A percentile compares a stretch with the other conserved stretches of the same genome.
phyloP scores from a whole-genome alignment of 2,113 vertebrate genomes.

The Piaya cayana region DNA sequence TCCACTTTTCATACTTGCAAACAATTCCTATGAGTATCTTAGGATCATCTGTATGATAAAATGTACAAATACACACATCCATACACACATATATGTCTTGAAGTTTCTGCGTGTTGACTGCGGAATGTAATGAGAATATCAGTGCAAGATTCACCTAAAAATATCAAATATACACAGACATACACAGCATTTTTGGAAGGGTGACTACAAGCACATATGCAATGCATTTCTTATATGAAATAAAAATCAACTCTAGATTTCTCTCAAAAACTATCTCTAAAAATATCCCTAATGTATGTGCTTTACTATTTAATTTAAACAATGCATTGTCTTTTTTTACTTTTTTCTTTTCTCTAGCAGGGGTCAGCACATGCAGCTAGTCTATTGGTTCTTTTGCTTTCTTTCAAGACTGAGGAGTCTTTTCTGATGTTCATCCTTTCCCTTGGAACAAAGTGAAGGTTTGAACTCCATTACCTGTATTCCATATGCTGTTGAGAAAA shows the following conservation, averaged over 20 bases:
- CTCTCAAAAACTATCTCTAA: not conserved
- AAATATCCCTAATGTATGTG: not conserved
- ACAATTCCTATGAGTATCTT: not conserved
- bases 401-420: not conserved
- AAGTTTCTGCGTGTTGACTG: not conserved
- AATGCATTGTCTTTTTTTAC: not conserved
- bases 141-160: not conserved
- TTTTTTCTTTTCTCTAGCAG: not conserved
- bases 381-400: not conserved
- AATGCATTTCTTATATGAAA: not conserved
- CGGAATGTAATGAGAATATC: not conserved
- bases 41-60: not conserved
- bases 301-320: not conserved
- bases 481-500: not conserved
- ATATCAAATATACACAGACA: not conserved
- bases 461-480: not conserved
- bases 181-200: not conserved
- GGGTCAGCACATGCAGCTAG: not conserved
- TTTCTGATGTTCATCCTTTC: not conserved
- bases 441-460: not conserved
- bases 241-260: not conserved
- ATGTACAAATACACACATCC: not conserved
- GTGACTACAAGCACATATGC: accelerated
- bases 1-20: not conserved
- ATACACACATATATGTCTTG: not conserved